Conservation (phyloP, 2,888 invertebrate species). For the Lasiommata megera region DNA sequence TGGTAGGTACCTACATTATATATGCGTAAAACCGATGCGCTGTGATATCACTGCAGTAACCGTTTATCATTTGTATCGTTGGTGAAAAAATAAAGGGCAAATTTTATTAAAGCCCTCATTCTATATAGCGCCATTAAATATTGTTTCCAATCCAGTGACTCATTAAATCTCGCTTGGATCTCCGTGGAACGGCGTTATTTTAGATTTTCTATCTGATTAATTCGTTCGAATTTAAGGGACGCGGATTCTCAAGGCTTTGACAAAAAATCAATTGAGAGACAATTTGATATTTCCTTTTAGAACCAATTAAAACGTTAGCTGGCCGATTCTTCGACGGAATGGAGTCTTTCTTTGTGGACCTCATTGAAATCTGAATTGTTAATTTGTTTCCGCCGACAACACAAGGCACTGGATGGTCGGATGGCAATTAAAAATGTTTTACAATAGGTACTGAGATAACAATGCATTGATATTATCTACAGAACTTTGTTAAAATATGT, state of each 20-base stretch:
- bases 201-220: constrained; percentile 20
- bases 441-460: not conserved
- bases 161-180: constrained; percentile 15
- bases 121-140: constrained; percentile 12
- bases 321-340: not conserved
- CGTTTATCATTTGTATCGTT: not conserved
- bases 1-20: no score
- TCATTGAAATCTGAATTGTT: not conserved
- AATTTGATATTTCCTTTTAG: not conserved
- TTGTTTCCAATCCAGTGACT: constrained; percentile 21
- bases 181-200: constrained; percentile 16
- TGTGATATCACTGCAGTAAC: not conserved
- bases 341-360: not conserved
- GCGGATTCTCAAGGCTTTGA: not conserved
- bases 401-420: not conserved
- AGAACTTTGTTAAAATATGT: not conserved
- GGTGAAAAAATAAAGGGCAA: not conserved
- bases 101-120: not conserved
- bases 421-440: not conserved
- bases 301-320: constrained; percentile 2
- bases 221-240: constrained; percentile 3
- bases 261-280: constrained; percentile 10
- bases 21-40: no score
- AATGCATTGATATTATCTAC: not conserved
- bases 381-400: not conserved